A percentile compares a stretch with the other conserved stretches of the same genome.
Evolutionary conservation across 2,888 invertebrate species (phyloP).

Genomic region (Erannis defoliaria): DNA sequence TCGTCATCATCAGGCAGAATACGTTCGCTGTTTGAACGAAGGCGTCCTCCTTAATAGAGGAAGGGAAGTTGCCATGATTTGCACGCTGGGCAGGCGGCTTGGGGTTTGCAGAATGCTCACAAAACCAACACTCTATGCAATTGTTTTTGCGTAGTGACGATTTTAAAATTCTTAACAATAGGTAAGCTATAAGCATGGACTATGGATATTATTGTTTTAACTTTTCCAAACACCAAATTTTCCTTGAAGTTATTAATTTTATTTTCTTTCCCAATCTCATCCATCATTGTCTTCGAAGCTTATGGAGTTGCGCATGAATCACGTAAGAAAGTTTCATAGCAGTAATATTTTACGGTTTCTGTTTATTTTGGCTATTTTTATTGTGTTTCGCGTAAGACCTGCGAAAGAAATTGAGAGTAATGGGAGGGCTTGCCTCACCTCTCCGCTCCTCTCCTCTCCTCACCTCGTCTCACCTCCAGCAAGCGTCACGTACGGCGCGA

Average conservation of each 20-base stretch:
- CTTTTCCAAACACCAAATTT: background rate
- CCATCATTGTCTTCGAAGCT: conserved; percentile 14
- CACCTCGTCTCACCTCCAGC: conserved; percentile 19
- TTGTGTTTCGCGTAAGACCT: conserved; percentile 24
- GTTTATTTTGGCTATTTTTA: conserved; percentile 24
- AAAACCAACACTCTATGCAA: no score
- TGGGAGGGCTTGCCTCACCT: conserved; percentile 20
- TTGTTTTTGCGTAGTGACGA: no score
- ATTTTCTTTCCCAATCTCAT: conserved; percentile 9
- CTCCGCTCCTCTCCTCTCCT: conserved; percentile 7
- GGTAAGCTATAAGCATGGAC: no score
- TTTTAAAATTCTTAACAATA: no score
- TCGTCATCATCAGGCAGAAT: no score
- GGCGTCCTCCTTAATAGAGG: no score
- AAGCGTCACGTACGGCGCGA: conserved; percentile 31
- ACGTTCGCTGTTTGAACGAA: no score
- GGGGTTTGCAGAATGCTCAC: no score
- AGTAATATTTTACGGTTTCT: conserved; percentile 27
- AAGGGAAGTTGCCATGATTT: no score
- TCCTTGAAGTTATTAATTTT: conserved; percentile 7
- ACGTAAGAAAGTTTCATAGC: conserved; percentile 13
- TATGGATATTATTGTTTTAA: no score
- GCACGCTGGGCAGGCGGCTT: no score
- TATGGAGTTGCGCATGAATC: conserved; percentile 14
- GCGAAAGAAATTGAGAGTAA: conserved; percentile 33